phyloP scores from a whole-genome alignment of 2,797 vertebrate species.

The Toxotes lorentzi region DNA sequence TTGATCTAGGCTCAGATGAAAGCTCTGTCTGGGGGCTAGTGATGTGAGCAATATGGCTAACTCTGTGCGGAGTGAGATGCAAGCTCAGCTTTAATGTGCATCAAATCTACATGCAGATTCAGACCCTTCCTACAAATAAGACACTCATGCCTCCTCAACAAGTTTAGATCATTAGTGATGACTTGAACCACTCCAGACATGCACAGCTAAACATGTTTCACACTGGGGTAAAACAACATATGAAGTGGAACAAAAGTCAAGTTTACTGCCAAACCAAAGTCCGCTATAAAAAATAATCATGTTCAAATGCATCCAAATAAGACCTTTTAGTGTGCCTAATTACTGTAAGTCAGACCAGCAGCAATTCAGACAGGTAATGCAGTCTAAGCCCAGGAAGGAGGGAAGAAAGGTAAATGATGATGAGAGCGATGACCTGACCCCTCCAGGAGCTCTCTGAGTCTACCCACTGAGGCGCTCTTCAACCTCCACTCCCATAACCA shows the following conservation, averaged over 20 bases:
- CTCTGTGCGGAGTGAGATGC: constrained; percentile 28
- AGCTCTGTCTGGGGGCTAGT: constrained; percentile 56
- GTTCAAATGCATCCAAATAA: constrained; percentile 29
- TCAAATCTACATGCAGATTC: constrained; percentile 6
- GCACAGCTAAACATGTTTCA: not conserved
- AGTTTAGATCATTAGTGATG: not conserved
- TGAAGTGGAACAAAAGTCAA: not conserved
- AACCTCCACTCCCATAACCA: constrained; percentile 73
- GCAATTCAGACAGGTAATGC: constrained; percentile 23
- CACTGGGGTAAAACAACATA: not conserved
- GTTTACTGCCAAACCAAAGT: not conserved
- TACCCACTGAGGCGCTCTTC: constrained; percentile 71
- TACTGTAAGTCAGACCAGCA: constrained; percentile 13
- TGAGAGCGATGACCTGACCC: constrained; percentile 59
- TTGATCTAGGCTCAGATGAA: constrained; percentile 76
- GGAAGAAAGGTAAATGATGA: constrained; percentile 52
- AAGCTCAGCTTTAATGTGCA: not conserved
- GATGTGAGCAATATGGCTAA: constrained; percentile 52
- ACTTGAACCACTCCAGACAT: not conserved
- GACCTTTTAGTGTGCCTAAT: constrained; percentile 34
- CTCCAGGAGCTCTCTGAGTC: constrained; percentile 66
- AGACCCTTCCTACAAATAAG: not conserved
- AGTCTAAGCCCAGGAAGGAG: constrained; percentile 44
- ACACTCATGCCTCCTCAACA: not conserved
- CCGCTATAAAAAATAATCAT: not conserved